Base-by-base conservation (phyloP, 2,888 invertebrate species). In the Willowsia nigromaculata region DNA sequence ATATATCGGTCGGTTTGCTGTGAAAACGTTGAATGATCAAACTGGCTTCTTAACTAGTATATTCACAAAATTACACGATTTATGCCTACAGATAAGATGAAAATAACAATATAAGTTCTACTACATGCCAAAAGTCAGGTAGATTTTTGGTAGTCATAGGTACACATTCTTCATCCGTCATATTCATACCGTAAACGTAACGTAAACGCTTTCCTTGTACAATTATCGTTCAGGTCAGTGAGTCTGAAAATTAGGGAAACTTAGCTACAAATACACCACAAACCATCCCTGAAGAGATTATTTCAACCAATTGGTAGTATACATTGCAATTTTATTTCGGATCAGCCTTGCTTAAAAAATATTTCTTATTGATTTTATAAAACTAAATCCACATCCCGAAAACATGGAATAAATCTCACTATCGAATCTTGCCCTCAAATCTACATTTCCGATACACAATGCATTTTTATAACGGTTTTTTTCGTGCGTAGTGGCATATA, bases 201-300 rank as follows among this genome's bases (percentile, higher is more conserved):
- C n/a, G n/a, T n/a, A n/a, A n/a, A n/a, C n/a, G n/a, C n/a, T n/a
- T 27, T 3, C 13, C 4, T 68, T 37, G 33, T 68, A 33, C 78
- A 76, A 47, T n/a, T 71, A 74, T 81, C 76, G 88, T 88, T 88
- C 88, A 83, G 88, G 88, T 88, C 88, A 88, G 83, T 88, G 88
- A 76, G 43, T 88, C 76, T 88, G 76, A 88, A 88, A 88, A 88
- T 83, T 88, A 76, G 82, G 83, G 83, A 62, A 85, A 53, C 84
- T 56, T 15, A n/a, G 18, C 18, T 68, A 18, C 18, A n/a, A 68
- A 40, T n/a, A 37, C n/a, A 40, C 30, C 6, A 9, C 43, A 43
- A 9, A 47, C 25, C 74, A 76, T 47, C 37, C 18, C 11, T 43
- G 65, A 6, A 43, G 13, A 6, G 6, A 25, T 53, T 53, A 11